Evolutionary conservation across 2,888 invertebrate species (phyloP), one percentile per base, ranked within the genome.

Genomic region (Ischnus inquisitorius): DNA sequence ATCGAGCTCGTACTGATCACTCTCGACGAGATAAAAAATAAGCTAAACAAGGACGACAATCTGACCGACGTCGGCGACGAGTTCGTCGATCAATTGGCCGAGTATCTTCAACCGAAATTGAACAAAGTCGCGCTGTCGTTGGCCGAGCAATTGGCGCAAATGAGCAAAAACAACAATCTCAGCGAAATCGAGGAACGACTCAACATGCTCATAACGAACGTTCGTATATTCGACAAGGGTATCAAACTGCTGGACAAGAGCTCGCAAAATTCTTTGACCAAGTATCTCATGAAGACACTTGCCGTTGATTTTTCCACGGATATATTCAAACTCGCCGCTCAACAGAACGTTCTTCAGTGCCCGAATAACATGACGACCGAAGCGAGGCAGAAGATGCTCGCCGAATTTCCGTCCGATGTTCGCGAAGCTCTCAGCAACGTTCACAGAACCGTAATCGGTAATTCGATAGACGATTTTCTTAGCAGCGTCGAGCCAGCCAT

Each of bases 281-380:
- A 97, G 93, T 98, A 98, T 94, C 94, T 99, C 60, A 93, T 98
- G 41, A 98, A 97, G 93, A 96, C 97, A 0, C 94, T 98, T 64
- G 97, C 98, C 64, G 95, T 97, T 39, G 98, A 99, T 90, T 95
- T 98, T 79, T 95, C 96, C 16, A 97, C 96, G 81, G 96, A 97
- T 89, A 95, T 98, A 72, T 95, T 97, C 84, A 95, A 96, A 89
- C 97, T 98, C 93, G 95, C 97, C 71, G 97, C 97, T 0, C 95
- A 95, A 87, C 97, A 97, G 92, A 92, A 91, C 82, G 89, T 91
- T 68, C 80, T 92, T 3, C 93, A 92, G 77, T 96, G 96, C 88
- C 96, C 96, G 88, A 93, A 95, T 10, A 95, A 95, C 82, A 93
- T 96, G 14, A 95, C 95, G 87, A 95, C 94, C 14, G 96, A 97